Conservation (phyloP, 2,113 vertebrate genomes). For the Meriones unguiculatus region DNA sequence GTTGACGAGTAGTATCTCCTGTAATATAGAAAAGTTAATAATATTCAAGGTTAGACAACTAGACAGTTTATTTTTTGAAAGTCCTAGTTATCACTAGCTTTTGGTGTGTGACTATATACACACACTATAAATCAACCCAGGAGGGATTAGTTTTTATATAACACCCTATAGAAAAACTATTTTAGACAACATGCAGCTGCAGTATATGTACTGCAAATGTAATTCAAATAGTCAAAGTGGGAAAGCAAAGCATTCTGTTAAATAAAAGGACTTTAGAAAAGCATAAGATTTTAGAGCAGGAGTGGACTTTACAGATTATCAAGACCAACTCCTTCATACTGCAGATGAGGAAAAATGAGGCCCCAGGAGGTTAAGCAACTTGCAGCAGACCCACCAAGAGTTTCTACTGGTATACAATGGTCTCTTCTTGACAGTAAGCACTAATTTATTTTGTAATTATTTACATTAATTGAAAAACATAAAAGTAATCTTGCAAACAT, state of each 20-base stretch:
- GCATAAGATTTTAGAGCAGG: constrained; percentile 78
- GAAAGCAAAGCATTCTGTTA: constrained; percentile 82
- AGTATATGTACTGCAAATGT: constrained; percentile 73
- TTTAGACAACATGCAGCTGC: constrained; percentile 82
- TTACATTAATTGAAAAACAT: constrained; percentile 81
- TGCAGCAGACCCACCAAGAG: constrained; percentile 76
- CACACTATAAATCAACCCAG: constrained; percentile 71
- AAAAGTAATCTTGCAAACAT: constrained; percentile 86
- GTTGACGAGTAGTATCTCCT: constrained; percentile 97
- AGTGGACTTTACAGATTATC: constrained; percentile 77
- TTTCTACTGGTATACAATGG: constrained; percentile 69
- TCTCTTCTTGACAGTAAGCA: constrained; percentile 77
- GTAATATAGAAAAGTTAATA: constrained; percentile 86
- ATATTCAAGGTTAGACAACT: constrained; percentile 84
- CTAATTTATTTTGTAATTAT: constrained; percentile 74
- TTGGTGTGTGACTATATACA: constrained; percentile 76
- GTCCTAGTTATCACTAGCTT: constrained; percentile 69
- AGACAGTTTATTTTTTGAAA: constrained; percentile 59
- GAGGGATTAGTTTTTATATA: constrained; percentile 72
- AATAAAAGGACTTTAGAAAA: constrained; percentile 75
- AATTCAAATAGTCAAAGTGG: constrained; percentile 80
- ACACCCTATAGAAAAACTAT: constrained; percentile 72
- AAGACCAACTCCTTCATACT: constrained; percentile 78
- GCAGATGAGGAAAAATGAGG: constrained; percentile 76
- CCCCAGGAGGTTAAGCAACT: constrained; percentile 75